Evolutionary conservation across 2,113 vertebrate species (phyloP).

Genomic region (Bubalus kerabau): DNA sequence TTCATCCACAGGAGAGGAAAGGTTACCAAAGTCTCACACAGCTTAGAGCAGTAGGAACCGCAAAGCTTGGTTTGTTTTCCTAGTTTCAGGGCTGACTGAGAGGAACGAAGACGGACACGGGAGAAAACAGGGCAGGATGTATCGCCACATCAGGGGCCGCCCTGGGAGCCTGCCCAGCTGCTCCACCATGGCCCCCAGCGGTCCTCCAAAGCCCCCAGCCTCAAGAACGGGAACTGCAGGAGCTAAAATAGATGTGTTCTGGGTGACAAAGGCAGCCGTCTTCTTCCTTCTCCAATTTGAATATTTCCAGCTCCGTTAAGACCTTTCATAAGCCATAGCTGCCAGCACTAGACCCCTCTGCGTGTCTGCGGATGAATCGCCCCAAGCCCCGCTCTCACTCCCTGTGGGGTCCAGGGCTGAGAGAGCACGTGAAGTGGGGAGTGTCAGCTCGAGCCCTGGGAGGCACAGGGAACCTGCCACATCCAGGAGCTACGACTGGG

Average conservation of each 20-base stretch:
- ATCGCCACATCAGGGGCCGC: rapidly evolving
- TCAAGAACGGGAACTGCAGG: background rate
- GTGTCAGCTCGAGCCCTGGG: background rate
- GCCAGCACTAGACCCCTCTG: background rate
- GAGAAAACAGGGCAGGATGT: rapidly evolving
- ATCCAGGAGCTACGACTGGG: background rate
- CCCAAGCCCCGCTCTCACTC: rapidly evolving
- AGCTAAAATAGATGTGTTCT: background rate
- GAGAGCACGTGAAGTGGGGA: background rate
- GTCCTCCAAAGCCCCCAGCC: background rate
- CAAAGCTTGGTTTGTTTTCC: background rate
- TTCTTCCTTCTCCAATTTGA: background rate
- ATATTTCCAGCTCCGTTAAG: background rate
- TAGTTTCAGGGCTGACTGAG: too few relatives aligned
- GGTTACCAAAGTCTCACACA: background rate
- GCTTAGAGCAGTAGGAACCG: background rate
- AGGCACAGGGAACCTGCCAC: background rate
- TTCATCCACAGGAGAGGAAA: background rate
- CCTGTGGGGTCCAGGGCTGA: background rate
- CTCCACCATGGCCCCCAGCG: rapidly evolving
- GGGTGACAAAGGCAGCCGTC: background rate
- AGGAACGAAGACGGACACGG: rapidly evolving
- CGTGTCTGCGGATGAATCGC: background rate
- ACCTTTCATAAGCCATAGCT: background rate
- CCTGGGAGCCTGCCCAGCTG: too few relatives aligned